These are phyloP conservation scores for Cheirogaleus major DNA, from an alignment of 2,797 vertebrate species.

Conservation along the genomic window DNA sequence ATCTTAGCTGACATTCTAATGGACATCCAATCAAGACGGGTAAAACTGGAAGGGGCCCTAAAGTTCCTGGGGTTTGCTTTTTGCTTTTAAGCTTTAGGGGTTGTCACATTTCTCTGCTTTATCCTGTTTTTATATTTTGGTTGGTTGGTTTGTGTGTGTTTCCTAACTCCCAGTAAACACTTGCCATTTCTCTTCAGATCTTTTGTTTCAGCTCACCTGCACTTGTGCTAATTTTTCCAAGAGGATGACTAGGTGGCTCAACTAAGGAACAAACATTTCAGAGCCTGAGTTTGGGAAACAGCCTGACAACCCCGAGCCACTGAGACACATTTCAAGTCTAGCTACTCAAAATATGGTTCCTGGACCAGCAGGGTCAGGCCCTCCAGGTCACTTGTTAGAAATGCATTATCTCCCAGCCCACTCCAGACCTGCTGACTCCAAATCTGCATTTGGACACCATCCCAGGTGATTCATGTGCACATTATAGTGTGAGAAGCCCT, in stretches of 20 bases:
- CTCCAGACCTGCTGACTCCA: not conserved
- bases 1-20: conserved; percentile 68
- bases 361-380: not conserved
- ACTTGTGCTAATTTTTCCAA: not conserved
- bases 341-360: not conserved
- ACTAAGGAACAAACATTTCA: not conserved
- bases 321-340: not conserved
- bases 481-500: not conserved
- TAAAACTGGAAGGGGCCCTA: not conserved
- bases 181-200: not conserved
- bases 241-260: not conserved
- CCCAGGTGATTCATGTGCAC: not conserved
- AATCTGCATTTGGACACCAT: not conserved
- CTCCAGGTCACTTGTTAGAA: not conserved
- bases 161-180: not conserved
- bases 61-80: not conserved
- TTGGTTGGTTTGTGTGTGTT: not conserved
- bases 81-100: not conserved
- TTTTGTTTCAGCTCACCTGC: not conserved
- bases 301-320: not conserved
- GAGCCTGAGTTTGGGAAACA: not conserved
- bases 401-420: not conserved
- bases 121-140: not conserved
- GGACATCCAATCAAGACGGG: not conserved
- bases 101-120: not conserved